phyloP scores from a whole-genome alignment of 2,888 invertebrate species.

The Tenthredo mesomela region DNA sequence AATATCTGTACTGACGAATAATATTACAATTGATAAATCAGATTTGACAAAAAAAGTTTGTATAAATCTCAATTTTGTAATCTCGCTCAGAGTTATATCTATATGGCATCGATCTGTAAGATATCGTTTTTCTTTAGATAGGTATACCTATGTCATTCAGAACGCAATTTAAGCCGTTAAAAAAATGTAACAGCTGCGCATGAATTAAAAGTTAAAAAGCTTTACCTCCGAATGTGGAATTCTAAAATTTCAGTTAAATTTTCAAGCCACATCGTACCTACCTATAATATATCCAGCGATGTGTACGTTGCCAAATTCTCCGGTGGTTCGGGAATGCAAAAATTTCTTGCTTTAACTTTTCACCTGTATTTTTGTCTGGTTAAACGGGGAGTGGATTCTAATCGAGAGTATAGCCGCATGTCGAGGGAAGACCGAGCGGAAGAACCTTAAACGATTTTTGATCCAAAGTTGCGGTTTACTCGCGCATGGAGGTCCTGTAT shows the following conservation, averaged over 20 bases:
- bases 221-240: background rate
- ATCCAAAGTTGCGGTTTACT: constrained; percentile 20
- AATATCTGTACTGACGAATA: background rate
- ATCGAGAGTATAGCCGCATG: background rate
- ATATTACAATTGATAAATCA: background rate
- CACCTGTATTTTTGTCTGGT: background rate
- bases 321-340: background rate
- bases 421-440: background rate
- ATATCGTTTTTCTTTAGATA: background rate
- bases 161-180: background rate
- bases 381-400: background rate
- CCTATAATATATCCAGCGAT: background rate
- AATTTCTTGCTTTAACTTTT: background rate
- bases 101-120: background rate
- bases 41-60: background rate
- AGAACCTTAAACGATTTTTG: constrained; percentile 2
- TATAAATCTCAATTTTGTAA: background rate
- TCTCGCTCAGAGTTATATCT: background rate
- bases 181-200: background rate
- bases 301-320: background rate
- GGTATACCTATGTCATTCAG: background rate
- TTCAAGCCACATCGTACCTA: background rate
- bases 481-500: background rate
- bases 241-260: background rate
- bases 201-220: background rate